A percentile compares a stretch with the other conserved stretches of the same genome.
These are phyloP conservation scores for Melanerpes formicivorus DNA, from an alignment of 2,113 vertebrate genomes.

Conservation along the genomic window DNA sequence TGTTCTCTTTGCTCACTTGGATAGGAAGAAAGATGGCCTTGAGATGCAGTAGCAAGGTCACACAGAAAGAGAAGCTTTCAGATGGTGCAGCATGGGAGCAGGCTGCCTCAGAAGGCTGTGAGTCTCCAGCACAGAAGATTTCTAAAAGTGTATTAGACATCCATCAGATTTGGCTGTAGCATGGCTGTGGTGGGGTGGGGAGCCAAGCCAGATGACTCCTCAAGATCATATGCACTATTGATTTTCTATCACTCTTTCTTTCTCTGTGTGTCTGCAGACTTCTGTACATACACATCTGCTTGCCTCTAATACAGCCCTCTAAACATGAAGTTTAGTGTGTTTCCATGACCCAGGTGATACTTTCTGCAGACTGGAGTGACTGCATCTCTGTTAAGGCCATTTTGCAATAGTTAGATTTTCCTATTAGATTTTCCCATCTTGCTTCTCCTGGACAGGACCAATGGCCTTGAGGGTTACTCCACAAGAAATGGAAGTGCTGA, in stretches of 20 bases:
- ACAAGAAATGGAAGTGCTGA: neutral
- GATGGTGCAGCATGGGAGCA: neutral
- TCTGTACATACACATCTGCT: neutral
- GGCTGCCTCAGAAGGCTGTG: neutral
- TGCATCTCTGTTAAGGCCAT: neutral
- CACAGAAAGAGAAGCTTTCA: neutral
- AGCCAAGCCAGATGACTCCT: neutral
- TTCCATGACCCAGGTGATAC: neutral
- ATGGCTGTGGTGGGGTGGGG: neutral
- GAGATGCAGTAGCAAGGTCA: neutral
- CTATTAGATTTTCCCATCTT: neutral
- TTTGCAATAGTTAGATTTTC: neutral
- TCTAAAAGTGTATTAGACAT: neutral
- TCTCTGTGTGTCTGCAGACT: neutral
- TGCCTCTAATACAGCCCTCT: neutral
- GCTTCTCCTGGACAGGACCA: too few relatives aligned
- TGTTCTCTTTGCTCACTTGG: neutral
- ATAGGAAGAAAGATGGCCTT: neutral
- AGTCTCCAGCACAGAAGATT: neutral
- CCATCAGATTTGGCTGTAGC: neutral
- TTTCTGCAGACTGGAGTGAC: neutral
- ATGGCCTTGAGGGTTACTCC: neutral
- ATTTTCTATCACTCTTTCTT: constrained; percentile 40
- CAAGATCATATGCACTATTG: neutral
- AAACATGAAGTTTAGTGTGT: neutral